Evolutionary conservation across 1,140 invertebrate species (phyloP), one percentile per base, ranked within the genome.

Genomic region (Gryllus bimaculatus): DNA sequence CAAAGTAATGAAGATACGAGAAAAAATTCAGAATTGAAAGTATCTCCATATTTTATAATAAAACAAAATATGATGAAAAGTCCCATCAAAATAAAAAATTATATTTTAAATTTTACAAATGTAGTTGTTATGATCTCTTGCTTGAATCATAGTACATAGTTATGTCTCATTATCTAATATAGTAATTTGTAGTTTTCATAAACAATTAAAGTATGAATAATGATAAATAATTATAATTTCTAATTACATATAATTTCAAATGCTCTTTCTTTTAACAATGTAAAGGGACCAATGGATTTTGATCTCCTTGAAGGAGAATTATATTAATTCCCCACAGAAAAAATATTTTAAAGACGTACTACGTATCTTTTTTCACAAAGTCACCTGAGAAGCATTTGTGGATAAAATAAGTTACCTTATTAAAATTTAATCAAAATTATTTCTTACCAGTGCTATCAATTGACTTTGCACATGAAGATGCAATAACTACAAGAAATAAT

Each of bases 201-300:
- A 10, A 13, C 54, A 66, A 18, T 66, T 66, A 18, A 66, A 13
- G 18, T 66, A 66, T 66, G 18, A 10, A 66, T 66, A 13, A 66
- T 66, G 18, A 66, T 10, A 66, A 66, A 66, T 39, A 66, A 66
- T 10, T 66, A 66, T 66, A 66, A 66, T 66, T 66, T 66, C 54
- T 3, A 18, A 18, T 66, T 66, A 18, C 26, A 39, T 39, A 39
- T 39, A 66, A 66, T 66, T 66, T 18, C 54, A 66, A 66, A 66
- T 3, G 10, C 18, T 13, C 10, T 66, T 66, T 66, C 54, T 66
- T 66, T 66, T 66, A 66, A 66, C 18, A 66, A 66, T 18, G 18
- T 66, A 18, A 66, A 66, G 54, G 54, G 54, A 66, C 54, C 54
- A 66, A 66, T 66, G 54, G 54, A 66, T 66, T 66, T 66, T 66